Evolutionary conservation across 2,888 invertebrate genomes (phyloP).

Genomic region (Oxystoma pomonae): DNA sequence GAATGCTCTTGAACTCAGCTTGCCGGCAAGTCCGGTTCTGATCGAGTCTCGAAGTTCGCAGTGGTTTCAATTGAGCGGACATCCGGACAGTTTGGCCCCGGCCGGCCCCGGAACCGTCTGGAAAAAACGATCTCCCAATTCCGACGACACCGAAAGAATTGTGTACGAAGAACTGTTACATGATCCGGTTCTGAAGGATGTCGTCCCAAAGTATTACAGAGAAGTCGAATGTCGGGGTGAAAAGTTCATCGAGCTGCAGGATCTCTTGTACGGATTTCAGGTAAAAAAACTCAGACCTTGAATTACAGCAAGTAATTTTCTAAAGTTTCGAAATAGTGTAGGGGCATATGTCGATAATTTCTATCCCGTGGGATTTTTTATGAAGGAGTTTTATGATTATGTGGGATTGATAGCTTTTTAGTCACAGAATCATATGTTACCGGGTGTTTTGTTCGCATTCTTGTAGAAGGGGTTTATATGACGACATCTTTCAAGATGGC

Average conservation of each 20-base stretch:
- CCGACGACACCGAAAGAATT: conserved; percentile 68
- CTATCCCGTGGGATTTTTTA: no score
- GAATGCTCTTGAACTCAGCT: conserved; percentile 89
- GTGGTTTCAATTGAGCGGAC: conserved; percentile 93
- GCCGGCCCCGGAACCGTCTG: conserved; percentile 92
- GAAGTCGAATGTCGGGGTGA: conserved; percentile 76
- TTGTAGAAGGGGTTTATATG: no score
- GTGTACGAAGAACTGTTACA: conserved; percentile 77
- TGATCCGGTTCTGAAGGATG: conserved; percentile 66
- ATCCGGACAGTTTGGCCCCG: conserved; percentile 88
- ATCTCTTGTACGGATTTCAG: conserved; percentile 83
- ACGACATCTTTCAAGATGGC: no score
- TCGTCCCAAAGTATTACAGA: conserved; percentile 81
- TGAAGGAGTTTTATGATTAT: no score
- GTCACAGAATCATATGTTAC: no score
- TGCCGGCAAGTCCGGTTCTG: conserved; percentile 83
- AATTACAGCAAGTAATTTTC: no score
- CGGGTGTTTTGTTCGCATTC: no score
- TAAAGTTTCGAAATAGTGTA: no score
- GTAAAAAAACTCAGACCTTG: no score
- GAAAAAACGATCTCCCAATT: conserved; percentile 73
- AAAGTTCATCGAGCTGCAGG: conserved; percentile 92
- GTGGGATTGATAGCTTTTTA: no score
- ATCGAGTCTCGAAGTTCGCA: conserved; percentile 64
- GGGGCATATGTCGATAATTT: no score